Conservation (phyloP, 1,140 invertebrate species). For the Theocolax elegans region DNA sequence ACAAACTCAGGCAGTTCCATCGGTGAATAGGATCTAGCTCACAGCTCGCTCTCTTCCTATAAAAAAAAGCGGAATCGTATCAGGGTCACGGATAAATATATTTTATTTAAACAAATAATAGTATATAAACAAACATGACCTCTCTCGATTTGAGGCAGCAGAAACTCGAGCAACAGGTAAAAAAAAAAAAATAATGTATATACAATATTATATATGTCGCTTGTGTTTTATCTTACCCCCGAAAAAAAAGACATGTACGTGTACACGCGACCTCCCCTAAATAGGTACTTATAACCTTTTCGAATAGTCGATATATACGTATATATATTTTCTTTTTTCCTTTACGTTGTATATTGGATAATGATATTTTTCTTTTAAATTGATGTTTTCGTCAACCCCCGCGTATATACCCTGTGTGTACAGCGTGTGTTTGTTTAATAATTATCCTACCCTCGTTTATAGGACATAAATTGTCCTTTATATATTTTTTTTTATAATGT, state of each 20-base stretch:
- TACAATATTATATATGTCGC: no score
- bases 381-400: not conserved
- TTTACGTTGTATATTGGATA: no score
- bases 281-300: conserved; percentile 19
- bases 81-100: no score
- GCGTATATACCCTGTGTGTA: not conserved
- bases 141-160: conserved; percentile 77
- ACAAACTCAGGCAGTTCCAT: conserved; percentile 29
- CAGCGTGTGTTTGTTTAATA: not conserved
- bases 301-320: not conserved
- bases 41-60: no score
- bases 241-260: not conserved
- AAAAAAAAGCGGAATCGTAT: no score
- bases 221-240: no score
- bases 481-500: no score
- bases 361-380: no score
- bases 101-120: not conserved
- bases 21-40: not conserved
- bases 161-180: conserved; percentile 82
- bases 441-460: not conserved
- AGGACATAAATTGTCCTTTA: not conserved
- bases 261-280: conserved; percentile 18
- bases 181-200: not conserved
- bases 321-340: no score
- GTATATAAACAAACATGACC: conserved; percentile 70